A percentile compares a stretch with the other conserved stretches of the same genome.
Conservation (phyloP, 1,140 invertebrate species). For the Caenorhabditis latens region DNA sequence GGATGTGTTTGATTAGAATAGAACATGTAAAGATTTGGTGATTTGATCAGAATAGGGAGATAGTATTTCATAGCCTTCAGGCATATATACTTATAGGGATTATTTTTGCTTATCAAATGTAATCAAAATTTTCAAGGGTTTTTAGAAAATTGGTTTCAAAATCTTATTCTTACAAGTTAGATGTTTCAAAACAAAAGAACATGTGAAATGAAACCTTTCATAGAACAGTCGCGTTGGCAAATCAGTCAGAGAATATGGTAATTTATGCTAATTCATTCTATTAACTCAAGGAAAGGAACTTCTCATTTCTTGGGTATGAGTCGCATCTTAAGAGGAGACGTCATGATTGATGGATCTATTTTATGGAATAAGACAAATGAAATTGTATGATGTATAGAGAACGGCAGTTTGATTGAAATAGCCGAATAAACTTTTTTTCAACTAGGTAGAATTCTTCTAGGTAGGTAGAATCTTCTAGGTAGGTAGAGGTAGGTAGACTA, state of each 20-base stretch:
- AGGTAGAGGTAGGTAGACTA: no score
- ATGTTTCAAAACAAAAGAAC: background rate
- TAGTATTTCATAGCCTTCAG: background rate
- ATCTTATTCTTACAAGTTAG: no score
- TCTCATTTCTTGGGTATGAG: background rate
- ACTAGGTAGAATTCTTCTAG: background rate
- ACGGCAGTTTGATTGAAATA: no score
- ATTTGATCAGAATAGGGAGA: slow-evolving; percentile 23
- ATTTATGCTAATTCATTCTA: slow-evolving; percentile 49
- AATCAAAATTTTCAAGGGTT: no score
- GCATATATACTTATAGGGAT: no score
- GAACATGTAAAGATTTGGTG: background rate
- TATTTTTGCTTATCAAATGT: no score
- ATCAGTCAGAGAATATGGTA: background rate
- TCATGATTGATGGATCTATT: slow-evolving; percentile 10
- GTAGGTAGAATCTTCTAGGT: no score
- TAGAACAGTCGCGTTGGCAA: background rate
- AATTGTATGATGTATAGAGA: background rate
- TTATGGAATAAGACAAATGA: background rate
- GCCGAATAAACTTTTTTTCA: background rate
- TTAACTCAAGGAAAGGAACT: background rate
- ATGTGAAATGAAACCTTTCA: background rate
- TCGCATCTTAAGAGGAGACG: background rate
- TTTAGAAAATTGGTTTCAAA: no score
- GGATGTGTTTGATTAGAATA: background rate